These are phyloP conservation scores for Oeneis ivallda DNA, from an alignment of 2,888 invertebrate genomes.

Conservation along the genomic window DNA sequence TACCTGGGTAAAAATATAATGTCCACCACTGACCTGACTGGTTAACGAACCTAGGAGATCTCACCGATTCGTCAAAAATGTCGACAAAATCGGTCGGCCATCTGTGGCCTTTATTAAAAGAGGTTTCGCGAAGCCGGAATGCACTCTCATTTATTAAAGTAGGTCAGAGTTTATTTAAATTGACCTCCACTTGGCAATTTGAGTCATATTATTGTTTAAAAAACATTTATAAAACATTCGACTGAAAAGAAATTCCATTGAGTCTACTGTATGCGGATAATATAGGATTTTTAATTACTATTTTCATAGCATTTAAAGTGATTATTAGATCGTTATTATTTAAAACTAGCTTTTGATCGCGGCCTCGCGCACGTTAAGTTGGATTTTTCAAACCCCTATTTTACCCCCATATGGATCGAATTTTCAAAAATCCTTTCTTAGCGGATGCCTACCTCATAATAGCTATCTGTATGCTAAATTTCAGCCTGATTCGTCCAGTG, in stretches of 20 bases:
- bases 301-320: too few species aligned
- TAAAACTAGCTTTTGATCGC: too few species aligned
- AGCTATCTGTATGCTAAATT: too few species aligned
- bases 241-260: background rate
- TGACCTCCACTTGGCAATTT: conserved; percentile 23
- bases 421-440: too few species aligned
- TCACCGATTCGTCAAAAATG: background rate
- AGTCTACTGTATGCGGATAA: background rate
- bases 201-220: conserved; percentile 1
- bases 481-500: too few species aligned
- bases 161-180: conserved; percentile 24
- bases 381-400: too few species aligned
- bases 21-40: background rate
- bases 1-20: background rate
- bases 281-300: background rate
- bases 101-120: conserved; percentile 2
- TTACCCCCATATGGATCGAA: too few species aligned
- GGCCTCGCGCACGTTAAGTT: too few species aligned
- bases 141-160: conserved; percentile 13
- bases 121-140: background rate
- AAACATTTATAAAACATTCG: conserved; percentile 4
- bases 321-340: too few species aligned
- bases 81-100: background rate
- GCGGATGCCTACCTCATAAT: too few species aligned
- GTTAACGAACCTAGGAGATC: background rate